phyloP scores from a whole-genome alignment of 2,888 invertebrate species.

The Hyposoter dolosus region DNA sequence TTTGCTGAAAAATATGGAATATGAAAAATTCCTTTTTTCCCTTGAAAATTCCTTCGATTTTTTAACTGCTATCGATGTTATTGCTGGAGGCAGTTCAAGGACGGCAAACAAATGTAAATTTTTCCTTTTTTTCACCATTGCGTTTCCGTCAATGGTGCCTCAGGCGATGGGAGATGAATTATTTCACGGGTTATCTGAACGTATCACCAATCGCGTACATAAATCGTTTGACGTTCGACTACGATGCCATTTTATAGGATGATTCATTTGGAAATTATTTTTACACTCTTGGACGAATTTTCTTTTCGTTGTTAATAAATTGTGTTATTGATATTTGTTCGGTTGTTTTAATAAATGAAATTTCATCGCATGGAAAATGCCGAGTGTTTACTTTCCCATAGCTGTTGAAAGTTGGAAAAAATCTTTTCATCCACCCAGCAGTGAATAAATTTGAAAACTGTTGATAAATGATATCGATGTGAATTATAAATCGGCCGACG shows the following conservation, averaged over 20 bases:
- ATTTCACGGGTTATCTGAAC: not conserved
- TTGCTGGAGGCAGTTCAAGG: not conserved
- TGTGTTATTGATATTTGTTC: not conserved
- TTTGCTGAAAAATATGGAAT: not conserved
- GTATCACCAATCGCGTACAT: not conserved
- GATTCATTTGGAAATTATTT: not conserved
- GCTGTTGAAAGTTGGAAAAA: not conserved
- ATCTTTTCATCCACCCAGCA: not conserved
- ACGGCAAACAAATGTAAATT: not conserved
- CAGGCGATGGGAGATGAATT: not conserved
- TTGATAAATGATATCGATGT: slow-evolving; percentile 4
- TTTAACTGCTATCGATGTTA: no score
- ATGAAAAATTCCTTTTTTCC: not conserved
- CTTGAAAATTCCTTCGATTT: no score
- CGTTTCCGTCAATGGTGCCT: not conserved
- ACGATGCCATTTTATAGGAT: not conserved
- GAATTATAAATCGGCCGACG: slow-evolving; percentile 8
- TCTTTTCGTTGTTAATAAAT: not conserved
- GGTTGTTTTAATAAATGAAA: not conserved
- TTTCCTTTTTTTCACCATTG: not conserved
- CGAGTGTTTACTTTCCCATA: not conserved
- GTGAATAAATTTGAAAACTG: not conserved
- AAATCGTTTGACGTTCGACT: not conserved
- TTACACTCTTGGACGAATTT: not conserved
- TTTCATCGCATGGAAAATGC: not conserved